phyloP scores from a whole-genome alignment of 2,797 vertebrate species.

The Ceyx erithaca region DNA sequence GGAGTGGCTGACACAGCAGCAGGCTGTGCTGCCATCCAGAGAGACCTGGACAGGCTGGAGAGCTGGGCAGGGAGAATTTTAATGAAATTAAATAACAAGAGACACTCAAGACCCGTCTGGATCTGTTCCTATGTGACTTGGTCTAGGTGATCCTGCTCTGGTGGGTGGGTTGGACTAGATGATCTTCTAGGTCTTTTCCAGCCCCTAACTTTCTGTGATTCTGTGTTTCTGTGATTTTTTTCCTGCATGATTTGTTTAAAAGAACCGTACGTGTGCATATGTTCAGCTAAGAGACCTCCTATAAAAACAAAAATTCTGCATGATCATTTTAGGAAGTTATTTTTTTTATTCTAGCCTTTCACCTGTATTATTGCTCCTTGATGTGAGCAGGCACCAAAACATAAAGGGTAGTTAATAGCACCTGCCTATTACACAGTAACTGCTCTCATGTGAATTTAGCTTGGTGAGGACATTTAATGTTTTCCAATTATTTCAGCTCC shows the following conservation, averaged over 20 bases:
- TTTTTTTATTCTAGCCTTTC: constrained; percentile 28
- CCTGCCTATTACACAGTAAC: constrained; percentile 7
- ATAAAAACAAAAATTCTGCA: neutral
- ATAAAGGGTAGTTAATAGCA: constrained; percentile 22
- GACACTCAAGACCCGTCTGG: too few relatives aligned
- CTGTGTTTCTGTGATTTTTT: too few relatives aligned
- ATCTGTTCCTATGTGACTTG: too few relatives aligned
- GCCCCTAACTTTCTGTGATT: too few relatives aligned
- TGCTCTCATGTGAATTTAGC: constrained; percentile 1
- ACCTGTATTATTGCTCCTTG: constrained; percentile 1
- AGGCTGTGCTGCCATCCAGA: too few relatives aligned
- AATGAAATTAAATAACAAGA: too few relatives aligned
- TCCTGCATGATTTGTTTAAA: neutral
- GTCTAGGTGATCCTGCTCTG: too few relatives aligned
- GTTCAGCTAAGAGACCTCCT: neutral
- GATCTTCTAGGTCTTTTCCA: too few relatives aligned
- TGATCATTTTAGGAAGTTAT: constrained; percentile 5
- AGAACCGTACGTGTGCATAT: fast-evolving
- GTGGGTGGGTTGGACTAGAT: too few relatives aligned
- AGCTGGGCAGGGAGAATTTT: too few relatives aligned
- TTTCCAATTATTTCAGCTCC: constrained; percentile 15
- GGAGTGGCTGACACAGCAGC: too few relatives aligned
- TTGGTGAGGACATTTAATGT: neutral
- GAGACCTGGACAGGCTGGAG: too few relatives aligned
- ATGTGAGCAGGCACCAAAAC: neutral